Conservation (phyloP, 2,888 invertebrate species). For the Rotaria socialis region DNA sequence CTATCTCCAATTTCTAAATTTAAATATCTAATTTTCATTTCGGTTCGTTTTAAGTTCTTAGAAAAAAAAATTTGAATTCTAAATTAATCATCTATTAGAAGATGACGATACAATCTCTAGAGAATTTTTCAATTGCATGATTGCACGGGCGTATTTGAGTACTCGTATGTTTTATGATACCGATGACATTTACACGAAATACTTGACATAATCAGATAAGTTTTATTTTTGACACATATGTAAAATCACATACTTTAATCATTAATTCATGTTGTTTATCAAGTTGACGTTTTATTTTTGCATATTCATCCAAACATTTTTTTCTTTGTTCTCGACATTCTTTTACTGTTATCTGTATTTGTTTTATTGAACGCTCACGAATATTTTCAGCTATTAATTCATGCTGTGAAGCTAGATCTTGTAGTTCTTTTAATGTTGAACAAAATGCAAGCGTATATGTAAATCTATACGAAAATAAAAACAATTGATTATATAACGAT, state of each 20-base stretch:
- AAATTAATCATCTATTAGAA: not conserved
- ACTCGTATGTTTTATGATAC: not conserved
- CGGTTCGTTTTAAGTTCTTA: too few relatives aligned
- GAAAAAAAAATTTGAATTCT: too few relatives aligned
- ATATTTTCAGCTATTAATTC: slow-evolving; percentile 93
- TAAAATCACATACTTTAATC: slow-evolving; percentile 16
- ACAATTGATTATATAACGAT: not conserved
- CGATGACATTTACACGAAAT: not conserved
- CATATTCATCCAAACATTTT: slow-evolving; percentile 48
- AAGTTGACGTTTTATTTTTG: slow-evolving; percentile 18
- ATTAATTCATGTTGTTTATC: slow-evolving; percentile 30
- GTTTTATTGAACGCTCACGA: slow-evolving; percentile 78
- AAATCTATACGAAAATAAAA: slow-evolving; percentile 64
- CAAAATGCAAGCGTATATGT: slow-evolving; percentile 63
- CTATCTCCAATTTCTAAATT: too few relatives aligned
- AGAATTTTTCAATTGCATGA: not conserved
- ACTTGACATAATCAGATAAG: too few relatives aligned
- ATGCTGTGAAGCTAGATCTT: slow-evolving; percentile 93
- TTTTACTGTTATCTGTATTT: slow-evolving; percentile 77
- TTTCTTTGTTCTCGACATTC: slow-evolving; percentile 68
- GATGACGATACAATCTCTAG: not conserved
- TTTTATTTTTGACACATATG: not conserved
- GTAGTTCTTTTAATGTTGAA: slow-evolving; percentile 83
- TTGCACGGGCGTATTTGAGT: not conserved
- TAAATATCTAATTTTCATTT: too few relatives aligned